Evolutionary conservation across 2,888 invertebrate genomes (phyloP).

Genomic region (Galeruca laticollis): DNA sequence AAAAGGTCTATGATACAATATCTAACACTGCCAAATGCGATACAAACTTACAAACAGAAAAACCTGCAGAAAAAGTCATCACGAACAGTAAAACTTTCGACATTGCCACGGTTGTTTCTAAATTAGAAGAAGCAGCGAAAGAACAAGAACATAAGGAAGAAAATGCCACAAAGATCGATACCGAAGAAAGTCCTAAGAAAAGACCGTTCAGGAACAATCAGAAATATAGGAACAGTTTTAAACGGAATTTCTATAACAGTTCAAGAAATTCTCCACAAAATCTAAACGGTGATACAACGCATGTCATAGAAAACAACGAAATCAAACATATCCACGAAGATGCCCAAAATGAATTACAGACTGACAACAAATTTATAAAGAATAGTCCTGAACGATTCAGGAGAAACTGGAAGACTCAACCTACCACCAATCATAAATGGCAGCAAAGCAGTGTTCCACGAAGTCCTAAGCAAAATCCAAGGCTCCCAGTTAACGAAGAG

Average conservation of each 20-base stretch:
- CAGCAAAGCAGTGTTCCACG: conserved; percentile 35
- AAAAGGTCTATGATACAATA: conserved; percentile 35
- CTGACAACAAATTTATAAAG: conserved; percentile 25
- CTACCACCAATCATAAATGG: conserved; percentile 42
- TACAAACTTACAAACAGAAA: conserved; percentile 35
- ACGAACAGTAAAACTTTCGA: conserved; percentile 58
- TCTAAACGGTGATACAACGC: conserved; percentile 26
- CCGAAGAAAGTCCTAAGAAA: conserved; percentile 31
- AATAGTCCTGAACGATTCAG: conserved; percentile 44
- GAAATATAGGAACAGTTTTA: conserved; percentile 47
- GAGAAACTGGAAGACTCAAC: conserved; percentile 48
- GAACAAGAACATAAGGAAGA: conserved; percentile 55
- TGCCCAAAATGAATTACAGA: conserved; percentile 4
- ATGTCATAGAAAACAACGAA: conserved; percentile 13
- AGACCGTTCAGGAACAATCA: conserved; percentile 40
- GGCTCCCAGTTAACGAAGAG: conserved; percentile 25
- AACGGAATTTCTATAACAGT: conserved; percentile 48
- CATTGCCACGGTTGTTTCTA: conserved; percentile 64
- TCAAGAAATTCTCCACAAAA: conserved; percentile 46
- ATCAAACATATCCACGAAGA: conserved; percentile 22
- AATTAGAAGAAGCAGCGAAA: conserved; percentile 64
- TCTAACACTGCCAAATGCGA: conserved; percentile 43
- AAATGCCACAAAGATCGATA: conserved; percentile 27
- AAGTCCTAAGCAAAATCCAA: conserved; percentile 33
- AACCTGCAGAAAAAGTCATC: conserved; percentile 39